Conservation (phyloP, 1,140 invertebrate species). For the Drosophila pseudoobscura region DNA sequence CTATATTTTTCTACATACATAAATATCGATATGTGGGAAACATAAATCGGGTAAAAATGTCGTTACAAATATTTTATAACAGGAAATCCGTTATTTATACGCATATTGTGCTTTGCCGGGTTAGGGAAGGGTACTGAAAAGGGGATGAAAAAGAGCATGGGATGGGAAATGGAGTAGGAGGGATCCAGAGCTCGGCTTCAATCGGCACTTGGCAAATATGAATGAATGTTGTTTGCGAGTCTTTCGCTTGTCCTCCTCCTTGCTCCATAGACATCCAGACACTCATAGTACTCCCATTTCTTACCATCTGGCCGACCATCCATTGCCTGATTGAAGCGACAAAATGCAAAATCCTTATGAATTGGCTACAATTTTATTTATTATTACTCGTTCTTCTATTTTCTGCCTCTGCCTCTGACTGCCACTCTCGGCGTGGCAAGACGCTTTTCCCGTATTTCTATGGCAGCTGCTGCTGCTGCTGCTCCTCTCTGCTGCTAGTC, state of each 20-base stretch:
- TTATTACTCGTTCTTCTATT: constrained; percentile 77
- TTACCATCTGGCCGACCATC: constrained; percentile 4
- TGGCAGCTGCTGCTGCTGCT: constrained; percentile 8
- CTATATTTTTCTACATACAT: constrained; percentile 1
- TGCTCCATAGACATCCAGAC: background rate
- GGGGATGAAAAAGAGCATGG: background rate
- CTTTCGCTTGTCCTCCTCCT: constrained; percentile 21
- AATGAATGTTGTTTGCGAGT: constrained; percentile 75
- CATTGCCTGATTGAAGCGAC: constrained; percentile 57
- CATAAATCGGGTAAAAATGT: constrained; percentile 73
- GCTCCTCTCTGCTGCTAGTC: background rate
- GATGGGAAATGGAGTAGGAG: background rate
- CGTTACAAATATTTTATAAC: constrained; percentile 81
- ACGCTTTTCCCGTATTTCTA: constrained; percentile 24
- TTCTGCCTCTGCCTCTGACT: constrained; percentile 30
- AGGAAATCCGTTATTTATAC: constrained; percentile 81
- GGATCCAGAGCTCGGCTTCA: constrained; percentile 47
- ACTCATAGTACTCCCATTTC: background rate
- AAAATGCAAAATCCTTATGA: constrained; percentile 80
- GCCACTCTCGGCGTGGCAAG: constrained; percentile 5
- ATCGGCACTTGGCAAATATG: constrained; percentile 75
- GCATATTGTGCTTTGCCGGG: constrained; percentile 60
- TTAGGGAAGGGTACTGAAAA: constrained; percentile 1
- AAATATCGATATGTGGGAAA: constrained; percentile 18
- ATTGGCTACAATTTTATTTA: constrained; percentile 81